A percentile compares a stretch with the other conserved stretches of the same genome.
These are phyloP conservation scores for Papilio gigon DNA, from an alignment of 2,888 invertebrate genomes.

Conservation along the genomic window DNA sequence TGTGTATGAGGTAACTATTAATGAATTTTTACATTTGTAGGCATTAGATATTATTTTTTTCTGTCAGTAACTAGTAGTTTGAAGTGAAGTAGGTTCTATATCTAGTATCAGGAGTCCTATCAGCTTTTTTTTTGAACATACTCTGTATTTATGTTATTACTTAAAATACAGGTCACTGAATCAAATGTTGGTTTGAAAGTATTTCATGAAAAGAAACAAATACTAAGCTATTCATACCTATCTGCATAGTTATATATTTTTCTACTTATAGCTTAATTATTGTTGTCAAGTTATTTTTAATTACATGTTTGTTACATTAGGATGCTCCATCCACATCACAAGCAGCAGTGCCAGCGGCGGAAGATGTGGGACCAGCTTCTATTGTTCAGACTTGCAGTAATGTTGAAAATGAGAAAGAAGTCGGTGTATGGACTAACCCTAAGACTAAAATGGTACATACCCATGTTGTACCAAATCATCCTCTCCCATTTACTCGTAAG, in stretches of 20 bases:
- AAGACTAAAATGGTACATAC: constrained; percentile 78
- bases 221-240: background rate
- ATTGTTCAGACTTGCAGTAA: constrained; percentile 72
- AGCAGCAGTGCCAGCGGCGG: constrained; percentile 59
- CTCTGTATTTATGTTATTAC: too few species aligned
- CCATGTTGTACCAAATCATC: constrained; percentile 75
- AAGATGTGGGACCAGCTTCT: constrained; percentile 73
- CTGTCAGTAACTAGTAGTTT: too few species aligned
- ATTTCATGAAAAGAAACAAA: too few species aligned
- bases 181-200: too few species aligned
- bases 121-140: too few species aligned
- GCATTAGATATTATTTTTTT: too few species aligned
- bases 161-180: too few species aligned
- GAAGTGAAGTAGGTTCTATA: too few species aligned
- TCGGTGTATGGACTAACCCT: constrained; percentile 79
- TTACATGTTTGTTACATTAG: constrained; percentile 50
- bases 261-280: background rate
- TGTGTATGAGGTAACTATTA: constrained; percentile 78
- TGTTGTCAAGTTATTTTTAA: background rate
- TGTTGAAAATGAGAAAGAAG: constrained; percentile 77
- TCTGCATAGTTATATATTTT: background rate
- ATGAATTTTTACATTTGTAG: background rate
- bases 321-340: constrained; percentile 77
- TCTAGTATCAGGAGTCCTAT: too few species aligned
- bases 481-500: constrained; percentile 76